phyloP scores from a whole-genome alignment of 2,113 vertebrate genomes.

The Mus pahari region DNA sequence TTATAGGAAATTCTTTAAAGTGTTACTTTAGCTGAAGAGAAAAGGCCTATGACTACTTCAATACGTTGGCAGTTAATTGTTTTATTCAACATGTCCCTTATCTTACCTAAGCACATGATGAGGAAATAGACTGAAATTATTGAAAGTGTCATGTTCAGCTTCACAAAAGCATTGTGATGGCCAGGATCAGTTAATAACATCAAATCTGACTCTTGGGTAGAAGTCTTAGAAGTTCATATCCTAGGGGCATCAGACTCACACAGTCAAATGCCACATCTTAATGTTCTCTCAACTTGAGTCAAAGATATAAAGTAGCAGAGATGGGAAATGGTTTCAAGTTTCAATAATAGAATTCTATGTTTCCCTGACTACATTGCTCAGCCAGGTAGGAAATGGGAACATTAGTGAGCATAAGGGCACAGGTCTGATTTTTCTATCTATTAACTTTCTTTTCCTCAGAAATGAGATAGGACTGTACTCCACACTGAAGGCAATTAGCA shows the following conservation, averaged over 20 bases:
- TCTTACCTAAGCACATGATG: neutral
- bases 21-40: slow-evolving; percentile 11
- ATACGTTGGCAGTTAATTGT: slow-evolving; percentile 11
- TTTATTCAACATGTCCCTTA: neutral
- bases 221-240: neutral
- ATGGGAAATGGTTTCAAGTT: neutral
- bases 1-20: neutral
- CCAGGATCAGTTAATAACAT: neutral
- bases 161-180: neutral
- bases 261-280: neutral
- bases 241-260: neutral
- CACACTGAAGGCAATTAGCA: neutral
- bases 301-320: slow-evolving; percentile 32
- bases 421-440: neutral
- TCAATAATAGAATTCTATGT: neutral
- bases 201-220: slow-evolving; percentile 5
- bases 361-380: neutral
- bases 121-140: neutral
- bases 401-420: slow-evolving; percentile 1
- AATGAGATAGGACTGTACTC: neutral
- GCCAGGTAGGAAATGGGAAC: neutral
- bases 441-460: slow-evolving; percentile 3
- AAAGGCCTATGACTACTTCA: neutral
- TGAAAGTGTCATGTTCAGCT: neutral
- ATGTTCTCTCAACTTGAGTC: slow-evolving; percentile 1